phyloP scores from a whole-genome alignment of 2,888 invertebrate species.

The Dynastes grantii region DNA sequence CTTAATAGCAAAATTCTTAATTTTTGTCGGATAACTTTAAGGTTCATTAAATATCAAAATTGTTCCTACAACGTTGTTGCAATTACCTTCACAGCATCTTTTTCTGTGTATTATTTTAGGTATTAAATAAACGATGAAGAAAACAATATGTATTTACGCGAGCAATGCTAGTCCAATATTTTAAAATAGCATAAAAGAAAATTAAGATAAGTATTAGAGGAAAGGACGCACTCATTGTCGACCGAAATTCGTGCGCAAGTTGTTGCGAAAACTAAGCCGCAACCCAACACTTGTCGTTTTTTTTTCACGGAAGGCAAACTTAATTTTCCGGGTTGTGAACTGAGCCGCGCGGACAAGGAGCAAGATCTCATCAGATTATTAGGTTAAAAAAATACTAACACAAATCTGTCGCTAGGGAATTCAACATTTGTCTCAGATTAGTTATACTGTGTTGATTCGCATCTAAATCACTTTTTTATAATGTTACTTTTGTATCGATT shows the following conservation, averaged over 20 bases:
- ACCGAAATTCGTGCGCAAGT: conserved; percentile 42
- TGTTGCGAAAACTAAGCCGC: conserved; percentile 54
- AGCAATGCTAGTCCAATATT: background rate
- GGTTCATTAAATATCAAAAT: no score
- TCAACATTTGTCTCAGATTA: conserved; percentile 65
- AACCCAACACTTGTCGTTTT: conserved; percentile 64
- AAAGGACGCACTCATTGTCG: conserved; percentile 9
- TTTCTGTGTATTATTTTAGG: no score
- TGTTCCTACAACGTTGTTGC: no score
- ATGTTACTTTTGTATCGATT: conserved; percentile 47
- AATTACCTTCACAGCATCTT: no score
- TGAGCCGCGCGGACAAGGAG: conserved; percentile 70
- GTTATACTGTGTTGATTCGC: conserved; percentile 56
- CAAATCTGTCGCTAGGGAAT: conserved; percentile 65
- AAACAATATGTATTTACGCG: background rate
- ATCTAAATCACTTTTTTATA: conserved; percentile 57
- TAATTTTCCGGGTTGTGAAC: conserved; percentile 71
- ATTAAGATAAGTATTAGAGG: background rate
- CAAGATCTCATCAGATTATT: conserved; percentile 70
- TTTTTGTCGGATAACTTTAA: no score
- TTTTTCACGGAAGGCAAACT: conserved; percentile 67
- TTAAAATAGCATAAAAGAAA: background rate
- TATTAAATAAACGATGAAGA: no score
- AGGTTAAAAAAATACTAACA: conserved; percentile 68
- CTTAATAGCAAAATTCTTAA: no score